phyloP scores from a whole-genome alignment of 1,140 invertebrate species.

The Drosophila ercepeae region DNA sequence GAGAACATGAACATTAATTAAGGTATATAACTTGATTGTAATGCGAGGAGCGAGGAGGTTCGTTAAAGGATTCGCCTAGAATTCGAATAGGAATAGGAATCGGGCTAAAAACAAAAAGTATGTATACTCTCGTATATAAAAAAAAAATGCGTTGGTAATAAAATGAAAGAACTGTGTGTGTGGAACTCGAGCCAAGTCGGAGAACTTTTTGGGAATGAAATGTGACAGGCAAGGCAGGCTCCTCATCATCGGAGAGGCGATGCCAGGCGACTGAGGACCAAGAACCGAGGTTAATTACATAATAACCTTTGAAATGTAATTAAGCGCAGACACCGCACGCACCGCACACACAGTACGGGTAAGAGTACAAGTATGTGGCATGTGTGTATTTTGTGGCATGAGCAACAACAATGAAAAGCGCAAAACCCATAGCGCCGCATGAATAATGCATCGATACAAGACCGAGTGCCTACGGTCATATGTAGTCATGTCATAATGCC shows the following conservation, averaged over 20 bases:
- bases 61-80: slow-evolving; percentile 14
- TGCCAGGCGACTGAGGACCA: neutral
- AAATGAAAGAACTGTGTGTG: neutral
- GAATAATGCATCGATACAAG: slow-evolving; percentile 41
- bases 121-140: neutral
- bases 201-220: slow-evolving; percentile 31
- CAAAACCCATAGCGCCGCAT: slow-evolving; percentile 27
- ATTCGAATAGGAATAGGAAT: neutral
- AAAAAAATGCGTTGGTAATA: neutral
- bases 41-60: neutral
- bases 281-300: slow-evolving; percentile 57
- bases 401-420: slow-evolving; percentile 33
- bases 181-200: neutral
- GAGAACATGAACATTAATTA: slow-evolving; percentile 65
- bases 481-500: slow-evolving; percentile 34
- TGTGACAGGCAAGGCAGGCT: slow-evolving; percentile 20
- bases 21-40: slow-evolving; percentile 48
- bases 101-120: neutral
- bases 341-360: too few relatives aligned
- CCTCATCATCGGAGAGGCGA: slow-evolving; percentile 5
- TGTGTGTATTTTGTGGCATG: slow-evolving; percentile 2
- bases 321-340: slow-evolving; percentile 33
- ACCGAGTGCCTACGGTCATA: slow-evolving; percentile 19
- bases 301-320: slow-evolving; percentile 70
- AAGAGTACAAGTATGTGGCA: neutral